A percentile compares a stretch with the other conserved stretches of the same genome.
phyloP scores from a whole-genome alignment of 2,888 invertebrate species.

The Laspeyria flexula region DNA sequence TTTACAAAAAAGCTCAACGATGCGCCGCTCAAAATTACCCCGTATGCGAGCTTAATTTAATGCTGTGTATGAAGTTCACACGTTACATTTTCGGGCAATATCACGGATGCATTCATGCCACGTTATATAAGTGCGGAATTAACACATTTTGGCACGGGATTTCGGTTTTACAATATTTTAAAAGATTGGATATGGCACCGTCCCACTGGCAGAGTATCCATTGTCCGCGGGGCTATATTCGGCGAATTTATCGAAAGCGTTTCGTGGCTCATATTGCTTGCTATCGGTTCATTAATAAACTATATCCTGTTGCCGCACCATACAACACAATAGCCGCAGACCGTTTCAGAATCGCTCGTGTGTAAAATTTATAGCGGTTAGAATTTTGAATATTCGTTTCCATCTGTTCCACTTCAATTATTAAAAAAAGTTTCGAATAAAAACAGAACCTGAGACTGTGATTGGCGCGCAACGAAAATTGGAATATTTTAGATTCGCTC shows the following conservation, averaged over 20 bases:
- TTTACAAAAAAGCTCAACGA: conserved; percentile 53
- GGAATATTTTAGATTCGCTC: conserved; percentile 1
- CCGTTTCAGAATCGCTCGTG: conserved; percentile 61
- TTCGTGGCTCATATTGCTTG: conserved; percentile 65
- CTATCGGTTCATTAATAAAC: conserved; percentile 78
- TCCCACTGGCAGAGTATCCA: conserved; percentile 59
- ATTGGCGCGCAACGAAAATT: conserved; percentile 5
- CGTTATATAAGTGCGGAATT: conserved; percentile 66
- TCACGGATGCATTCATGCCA: conserved; percentile 53
- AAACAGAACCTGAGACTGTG: conserved; percentile 9
- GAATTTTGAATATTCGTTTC: conserved; percentile 55
- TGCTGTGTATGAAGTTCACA: conserved; percentile 56
- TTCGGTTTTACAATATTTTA: conserved; percentile 68
- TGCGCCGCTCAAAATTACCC: conserved; percentile 45
- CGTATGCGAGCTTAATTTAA: conserved; percentile 65
- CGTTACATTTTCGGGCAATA: conserved; percentile 62
- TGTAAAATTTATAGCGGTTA: conserved; percentile 65
- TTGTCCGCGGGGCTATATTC: conserved; percentile 67
- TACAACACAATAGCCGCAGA: conserved; percentile 66
- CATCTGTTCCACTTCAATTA: conserved; percentile 46
- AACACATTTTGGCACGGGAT: conserved; percentile 72
- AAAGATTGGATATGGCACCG: conserved; percentile 63
- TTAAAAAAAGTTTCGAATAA: conserved; percentile 20
- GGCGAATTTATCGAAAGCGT: conserved; percentile 68
- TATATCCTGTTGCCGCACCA: conserved; percentile 64